Evolutionary conservation across 1,140 invertebrate genomes (phyloP).

Genomic region (Pseudomyrmex pallidus): DNA sequence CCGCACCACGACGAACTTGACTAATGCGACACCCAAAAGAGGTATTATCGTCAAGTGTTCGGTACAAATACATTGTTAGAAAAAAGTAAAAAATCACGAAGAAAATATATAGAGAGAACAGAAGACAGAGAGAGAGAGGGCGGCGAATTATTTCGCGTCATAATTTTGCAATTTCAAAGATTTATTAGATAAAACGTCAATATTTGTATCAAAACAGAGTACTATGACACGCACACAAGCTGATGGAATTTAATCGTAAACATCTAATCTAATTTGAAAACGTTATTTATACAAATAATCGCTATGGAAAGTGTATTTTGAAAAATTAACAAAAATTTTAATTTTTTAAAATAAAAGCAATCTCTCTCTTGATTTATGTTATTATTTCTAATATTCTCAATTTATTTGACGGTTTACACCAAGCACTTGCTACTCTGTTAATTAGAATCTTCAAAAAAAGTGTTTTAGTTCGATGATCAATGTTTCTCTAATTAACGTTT

Average conservation of each 20-base stretch:
- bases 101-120: not conserved
- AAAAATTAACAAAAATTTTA: not conserved
- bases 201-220: not conserved
- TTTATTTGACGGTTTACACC: not conserved
- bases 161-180: not conserved
- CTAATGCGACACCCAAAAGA: conserved; percentile 76
- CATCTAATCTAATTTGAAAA: not conserved
- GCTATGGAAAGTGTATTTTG: not conserved
- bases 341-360: conserved; percentile 7
- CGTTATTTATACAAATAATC: not conserved
- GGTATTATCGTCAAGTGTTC: conserved; percentile 62
- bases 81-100: not conserved
- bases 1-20: not conserved
- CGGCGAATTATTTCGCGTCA: not conserved
- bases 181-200: not conserved
- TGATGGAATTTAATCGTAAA: too few relatives aligned
- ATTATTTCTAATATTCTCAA: not conserved
- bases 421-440: not conserved
- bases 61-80: too few relatives aligned
- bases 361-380: not conserved
- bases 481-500: not conserved
- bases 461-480: not conserved
- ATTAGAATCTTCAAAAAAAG: not conserved
- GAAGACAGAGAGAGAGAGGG: not conserved
- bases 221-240: too few relatives aligned